Evolutionary conservation across 30 jellyfish, hydroid and myxozoan species (phyloP), one percentile per base, ranked within the genome.

Genomic region (Pseudorhiza aurosa): DNA sequence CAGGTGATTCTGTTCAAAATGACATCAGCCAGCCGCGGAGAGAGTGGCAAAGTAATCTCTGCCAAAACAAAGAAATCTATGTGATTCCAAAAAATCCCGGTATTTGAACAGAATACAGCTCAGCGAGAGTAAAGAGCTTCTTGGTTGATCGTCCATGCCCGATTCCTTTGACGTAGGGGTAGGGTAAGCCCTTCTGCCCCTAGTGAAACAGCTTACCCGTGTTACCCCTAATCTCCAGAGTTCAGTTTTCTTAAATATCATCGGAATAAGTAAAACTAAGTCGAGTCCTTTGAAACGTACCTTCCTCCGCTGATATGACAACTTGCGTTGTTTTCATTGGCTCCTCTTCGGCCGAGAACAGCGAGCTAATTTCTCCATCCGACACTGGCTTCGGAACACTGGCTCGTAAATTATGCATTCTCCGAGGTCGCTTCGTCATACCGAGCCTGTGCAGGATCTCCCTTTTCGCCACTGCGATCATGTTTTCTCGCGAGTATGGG

Each of bases 251-350:
- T 42, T 42, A 42, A 42, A 8, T 42, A 17, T 42, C 15, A 42
- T 2, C 29, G 5, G 22, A 15, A 49, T 4, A 25, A 49, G 22
- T 2, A 49, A 2, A 2, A 14, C 2, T 25, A 49, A 14, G 4
- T 49, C 63, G n/a, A n/a, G n/a, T n/a, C n/a, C n/a, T n/a, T n/a
- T n/a, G n/a, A 21, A 21, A 80, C 91, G 19, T 12, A 80, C 91
- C 91, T 46, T 43, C 80, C 35, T 80, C 91, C 11, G 91, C 83
- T 27, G 91, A 78, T 32, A 80, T 42, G 68, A 80, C 84, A 32
- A 80, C 67, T 46, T 80, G 84, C 21, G 83, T 63, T 50, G 84
- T 64, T 80, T 65, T 80, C 8, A 36, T 64, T 10, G 77, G 77
- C 30, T 63, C 81, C 27, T 40, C 77, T 55, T 76, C 80, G 6